Base-by-base conservation (phyloP, 2,888 invertebrate genomes). In the Eupithecia subfuscata region DNA sequence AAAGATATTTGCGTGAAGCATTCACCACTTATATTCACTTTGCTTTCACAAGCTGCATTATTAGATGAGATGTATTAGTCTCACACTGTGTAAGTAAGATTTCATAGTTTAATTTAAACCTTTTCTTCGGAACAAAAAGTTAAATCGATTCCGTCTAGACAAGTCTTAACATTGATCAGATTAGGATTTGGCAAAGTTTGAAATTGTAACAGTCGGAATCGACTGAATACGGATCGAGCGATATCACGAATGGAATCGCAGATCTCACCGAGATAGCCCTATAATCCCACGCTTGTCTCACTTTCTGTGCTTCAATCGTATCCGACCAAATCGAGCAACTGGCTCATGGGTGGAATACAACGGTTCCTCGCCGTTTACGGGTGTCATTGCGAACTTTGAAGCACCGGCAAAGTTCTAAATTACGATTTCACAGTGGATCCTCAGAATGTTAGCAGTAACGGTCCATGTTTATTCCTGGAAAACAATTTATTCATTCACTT, bases 211-310 rank as follows among this genome's bases (percentile, higher is more conserved):
- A 69, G 69, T 70, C 78, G 75, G 75, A 76, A 75, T 82, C 81
- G 78, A 84, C 82, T 78, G 81, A 78, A 83, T 79, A 74, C 82
- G 80, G 81, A 78, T 75, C 76, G 79, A 81, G 74, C 78, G 79
- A 79, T 81, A 83, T 80, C 79, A 78, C 70, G 77, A 74, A 76
- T 75, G 45, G 60, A 75, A 83, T 84, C 81, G 75, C 69, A 81
- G 84, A 88, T 87, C 84, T 85, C 83, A 85, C 82, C 84, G 87
- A 87, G 87, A 89, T 88, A 86, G 84, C 86, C 85, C 83, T 84
- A 83, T 83, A 86, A 87, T 90, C 92, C 90, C 91, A 91, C 91
- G 91, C 86, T 87, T 82, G 87, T 82, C 85, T 88, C 85, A 89
- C 89, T 91, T 92, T 91, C 89, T 84, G 88, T 84, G 82, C 83